Base-by-base conservation (phyloP, 2,888 invertebrate genomes). In the Acronicta alni region DNA sequence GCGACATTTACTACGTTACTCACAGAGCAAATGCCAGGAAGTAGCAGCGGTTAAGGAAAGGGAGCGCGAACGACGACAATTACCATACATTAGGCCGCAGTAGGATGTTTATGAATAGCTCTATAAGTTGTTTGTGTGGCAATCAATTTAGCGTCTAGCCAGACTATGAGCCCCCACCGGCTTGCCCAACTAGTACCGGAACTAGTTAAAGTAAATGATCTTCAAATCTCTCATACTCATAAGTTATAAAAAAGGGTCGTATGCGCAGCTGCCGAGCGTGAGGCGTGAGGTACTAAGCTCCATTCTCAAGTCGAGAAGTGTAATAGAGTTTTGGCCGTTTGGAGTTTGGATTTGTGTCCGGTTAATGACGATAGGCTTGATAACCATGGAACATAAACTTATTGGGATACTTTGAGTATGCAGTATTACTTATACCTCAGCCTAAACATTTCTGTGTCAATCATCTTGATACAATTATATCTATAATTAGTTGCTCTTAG, bases 11-110 rank as follows among this genome's bases (percentile, higher is more conserved):
- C 35, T 45, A 57, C 23, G 32, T 38, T 57, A 57, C 20, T 56
- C 35, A 57, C 42, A 57, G 39, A 52, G 48, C 67, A 53, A 57
- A 45, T 62, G 68, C 37, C 65, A 62, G 77, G 77, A 75, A 67
- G 62, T 52, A 45, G 46, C 51, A 46, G 38, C 54, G 51, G 61
- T 20, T 43, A 57, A 63, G 68, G 56, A 72, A 77, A 77, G 77
- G 75, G 75, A 70, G 67, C 63, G 47, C 57, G 55, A 51, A 42
- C 58, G 43, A 46, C 45, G 46, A 37, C 64, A 48, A 70, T 72
- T 72, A 75, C 77, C 61, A 64, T 63, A 67, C 70, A 75, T 75
- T 75, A 76, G 58, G 51, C 35, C 51, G 37, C 32, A 43, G 32
- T 72, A 64, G 42, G 52, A 43, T 63, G 57, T 60, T 58, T 72